Base-by-base conservation (phyloP, 1,140 invertebrate species). In the Eurytemora carolleeae region DNA sequence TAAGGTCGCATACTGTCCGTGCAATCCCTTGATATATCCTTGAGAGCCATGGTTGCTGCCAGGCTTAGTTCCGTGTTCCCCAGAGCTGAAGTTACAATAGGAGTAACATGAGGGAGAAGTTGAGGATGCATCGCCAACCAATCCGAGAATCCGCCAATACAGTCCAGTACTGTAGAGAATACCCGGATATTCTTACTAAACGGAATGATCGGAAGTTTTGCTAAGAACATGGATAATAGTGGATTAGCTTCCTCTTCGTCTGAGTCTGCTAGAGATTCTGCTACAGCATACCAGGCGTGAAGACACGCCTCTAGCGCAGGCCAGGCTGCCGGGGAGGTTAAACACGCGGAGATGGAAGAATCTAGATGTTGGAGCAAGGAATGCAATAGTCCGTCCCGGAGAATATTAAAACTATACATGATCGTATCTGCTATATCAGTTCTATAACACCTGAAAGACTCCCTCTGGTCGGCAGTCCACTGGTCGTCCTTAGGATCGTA, bases 361-460 rank as follows among this genome's bases (percentile, higher is more conserved):
- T 72, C 70, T 7, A 85, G 67, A 66, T 79, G 75, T 52, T 73
- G 72, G 19, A 77, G 78, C 20, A 86, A 69, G 31, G 83, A 75
- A 25, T 79, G 75, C 12, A 88, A 67, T 64, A 87, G 77, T 65
- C 80, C 77, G 19, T 82, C 77, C 44, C 80, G 77, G 1, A 92
- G 71, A 0, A 92, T 79, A 66, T 80, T 81, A 69, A 82, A 86
- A 71, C 87, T 87, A 70, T 90, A 90, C 72, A 85, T 81, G 69
- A 91, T 80, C 21, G 86, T 87, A 71, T 95, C 89, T 0, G 84
- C 82, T 54, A 89, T 83, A 67, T 94, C 90, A 72, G 92, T 87
- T 58, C 90, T 75, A 69, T 94, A 94, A 72, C 88, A 91, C 7
- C 89, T 75, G 66, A 93, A 84, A 7, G 82, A 73, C 73, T 94